Evolutionary conservation across 1,140 invertebrate species (phyloP), one percentile per base, ranked within the genome.

Genomic region (Archivesica marissinica): DNA sequence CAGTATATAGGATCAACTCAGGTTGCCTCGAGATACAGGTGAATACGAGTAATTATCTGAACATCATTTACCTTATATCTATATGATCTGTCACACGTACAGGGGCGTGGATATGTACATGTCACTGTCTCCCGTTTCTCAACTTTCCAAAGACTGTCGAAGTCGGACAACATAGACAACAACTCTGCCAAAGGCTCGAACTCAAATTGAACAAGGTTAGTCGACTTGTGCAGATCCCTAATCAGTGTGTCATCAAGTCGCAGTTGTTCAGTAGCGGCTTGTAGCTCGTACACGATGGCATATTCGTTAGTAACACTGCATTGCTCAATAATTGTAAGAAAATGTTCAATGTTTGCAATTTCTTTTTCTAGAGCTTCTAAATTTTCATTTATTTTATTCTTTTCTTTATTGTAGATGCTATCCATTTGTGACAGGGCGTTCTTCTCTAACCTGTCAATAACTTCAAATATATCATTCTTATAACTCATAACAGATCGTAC

Each of bases 51-150:
- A 47, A 47, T 9, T 47, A 47, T 9, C 44, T 20, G 17, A n/a
- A 38, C 1, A 38, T 35, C n/a, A 6, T 7, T 72, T 1, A 47
- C 35, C 61, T 79, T 79, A 66, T 79, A 66, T 44, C 23, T 64
- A 61, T 79, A 83, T 17, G 80, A 35, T 41, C 59, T 83, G 41
- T 83, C 80, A 75, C 80, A 83, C 15, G n/a, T n/a, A 59, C 80
- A 83, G n/a, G 80, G 66, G 13, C 30, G 52, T 2, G 80, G 80
- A 41, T 54, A 54, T 23, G 13, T 72, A 47, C 80, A 83, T 4
- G 20, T 6, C n/a, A 61, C 33, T 7, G 15, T 23, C 30, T 41
- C 28, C 7, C n/a, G 59, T 41, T 50, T 59, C 3, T 44, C 38
- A n/a, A 83, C 25, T 13, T 47, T 61, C 68, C 68, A 83, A 9